phyloP scores from a whole-genome alignment of 2,113 vertebrate species.

The Ploceus nigricollis region DNA sequence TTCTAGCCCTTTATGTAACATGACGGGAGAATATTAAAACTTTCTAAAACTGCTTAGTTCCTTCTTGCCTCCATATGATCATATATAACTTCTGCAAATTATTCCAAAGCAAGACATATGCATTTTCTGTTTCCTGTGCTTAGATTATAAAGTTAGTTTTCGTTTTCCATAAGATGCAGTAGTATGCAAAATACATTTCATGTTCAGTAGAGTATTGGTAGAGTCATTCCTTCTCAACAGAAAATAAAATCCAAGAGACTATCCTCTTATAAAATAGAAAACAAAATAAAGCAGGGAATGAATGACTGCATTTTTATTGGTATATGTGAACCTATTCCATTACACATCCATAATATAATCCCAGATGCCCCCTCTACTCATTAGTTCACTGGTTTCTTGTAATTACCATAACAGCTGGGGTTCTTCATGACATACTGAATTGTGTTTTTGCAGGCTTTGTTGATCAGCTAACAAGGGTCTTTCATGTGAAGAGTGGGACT shows the following conservation, averaged over 20 bases:
- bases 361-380: background rate
- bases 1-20: constrained; percentile 22
- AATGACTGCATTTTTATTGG: background rate
- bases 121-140: background rate
- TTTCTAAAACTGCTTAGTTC: background rate
- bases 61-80: background rate
- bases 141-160: background rate
- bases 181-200: background rate
- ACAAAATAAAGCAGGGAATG: background rate
- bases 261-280: background rate
- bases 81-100: background rate
- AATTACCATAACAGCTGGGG: background rate
- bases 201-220: background rate
- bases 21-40: background rate
- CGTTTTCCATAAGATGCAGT: background rate
- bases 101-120: background rate
- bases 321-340: background rate
- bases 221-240: background rate
- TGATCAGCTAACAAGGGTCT: background rate
- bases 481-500: background rate
- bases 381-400: background rate
- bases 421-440: background rate
- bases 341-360: background rate
- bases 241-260: background rate
- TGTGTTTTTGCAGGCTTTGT: background rate